Evolutionary conservation across 2,113 vertebrate species (phyloP).

Genomic region (Bombycilla garrulus): DNA sequence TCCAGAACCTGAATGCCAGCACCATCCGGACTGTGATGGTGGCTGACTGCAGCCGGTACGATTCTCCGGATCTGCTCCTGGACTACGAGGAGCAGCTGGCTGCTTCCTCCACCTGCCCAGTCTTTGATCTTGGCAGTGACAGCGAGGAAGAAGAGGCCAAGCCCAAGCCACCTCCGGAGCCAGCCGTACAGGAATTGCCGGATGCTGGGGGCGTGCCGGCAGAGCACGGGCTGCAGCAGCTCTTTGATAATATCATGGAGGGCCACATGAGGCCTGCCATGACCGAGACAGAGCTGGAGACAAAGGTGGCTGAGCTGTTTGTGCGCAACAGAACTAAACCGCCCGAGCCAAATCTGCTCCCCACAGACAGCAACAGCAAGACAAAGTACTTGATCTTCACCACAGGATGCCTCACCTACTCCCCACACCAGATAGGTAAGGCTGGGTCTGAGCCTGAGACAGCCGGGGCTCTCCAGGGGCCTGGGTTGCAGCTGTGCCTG

Average conservation of each 20-base stretch:
- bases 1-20: slow-evolving; percentile 97
- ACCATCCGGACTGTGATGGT: slow-evolving; percentile 96
- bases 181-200: neutral
- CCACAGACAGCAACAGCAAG: slow-evolving; percentile 60
- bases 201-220: neutral
- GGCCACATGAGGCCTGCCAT: slow-evolving; percentile 55
- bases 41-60: slow-evolving; percentile 88
- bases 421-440: slow-evolving; percentile 95
- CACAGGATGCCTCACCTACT: slow-evolving; percentile 95
- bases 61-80: slow-evolving; percentile 85
- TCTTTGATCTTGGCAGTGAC: slow-evolving; percentile 80
- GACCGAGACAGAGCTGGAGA: slow-evolving; percentile 80
- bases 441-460: neutral
- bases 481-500: fast-evolving
- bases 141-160: slow-evolving; percentile 75
- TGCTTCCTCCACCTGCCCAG: slow-evolving; percentile 58
- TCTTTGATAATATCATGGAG: slow-evolving; percentile 66
- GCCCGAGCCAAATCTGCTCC: slow-evolving; percentile 65
- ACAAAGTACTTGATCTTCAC: slow-evolving; percentile 96
- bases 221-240: slow-evolving; percentile 64
- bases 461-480: neutral
- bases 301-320: slow-evolving; percentile 84
- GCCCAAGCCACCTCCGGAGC: neutral
- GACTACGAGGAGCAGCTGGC: slow-evolving; percentile 78
- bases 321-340: slow-evolving; percentile 80